Evolutionary conservation across 2,888 invertebrate genomes (phyloP), one percentile per base, ranked within the genome.

Genomic region (Leucoptera coffeella): DNA sequence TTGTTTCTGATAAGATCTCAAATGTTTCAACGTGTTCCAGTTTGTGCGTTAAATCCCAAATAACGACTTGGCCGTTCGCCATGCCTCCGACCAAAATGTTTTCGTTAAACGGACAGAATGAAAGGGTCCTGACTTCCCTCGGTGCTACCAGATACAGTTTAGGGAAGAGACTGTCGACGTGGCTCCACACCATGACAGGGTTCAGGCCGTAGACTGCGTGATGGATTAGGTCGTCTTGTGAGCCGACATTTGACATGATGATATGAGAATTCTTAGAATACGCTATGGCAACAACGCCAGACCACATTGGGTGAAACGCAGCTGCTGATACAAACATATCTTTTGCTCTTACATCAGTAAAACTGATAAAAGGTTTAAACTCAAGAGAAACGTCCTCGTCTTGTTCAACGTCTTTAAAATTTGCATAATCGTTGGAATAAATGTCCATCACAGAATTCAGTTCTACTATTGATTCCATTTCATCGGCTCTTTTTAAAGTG

Each of bases 151-250:
- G 67, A 37, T 78, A 75, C 22, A 87, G 50, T 54, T 82, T 85
- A 12, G 83, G 83, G 14, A 74, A 57, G 3, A 87, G 52, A 28
- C 75, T 77, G 37, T 87, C 85, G 14, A 72, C 65, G 33, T 85
- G 81, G 35, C 83, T 82, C 86, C 87, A 87, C 35, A 86, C 67
- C 32, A 85, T 58, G 2, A 85, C 79, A 1, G 78, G 77, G 47
- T 83, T 81, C 3, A 74, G 48, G 3, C 77, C 76, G 28, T 80
- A 73, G 0, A 77, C 73, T 2, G 78, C 73, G 38, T 74, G 56
- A 43, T 73, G 62, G 12, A 76, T 67, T 2, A 55, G 50, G 40
- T 77, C 75, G 4, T 48, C 45, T 4, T 55, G 53, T 41, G 59
- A 37, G 43, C 50, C 42, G 34, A 57, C 31, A 14, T 40, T 46